These are phyloP conservation scores for Podarcis muralis DNA, from an alignment of 2,113 vertebrate species.

Conservation along the genomic window DNA sequence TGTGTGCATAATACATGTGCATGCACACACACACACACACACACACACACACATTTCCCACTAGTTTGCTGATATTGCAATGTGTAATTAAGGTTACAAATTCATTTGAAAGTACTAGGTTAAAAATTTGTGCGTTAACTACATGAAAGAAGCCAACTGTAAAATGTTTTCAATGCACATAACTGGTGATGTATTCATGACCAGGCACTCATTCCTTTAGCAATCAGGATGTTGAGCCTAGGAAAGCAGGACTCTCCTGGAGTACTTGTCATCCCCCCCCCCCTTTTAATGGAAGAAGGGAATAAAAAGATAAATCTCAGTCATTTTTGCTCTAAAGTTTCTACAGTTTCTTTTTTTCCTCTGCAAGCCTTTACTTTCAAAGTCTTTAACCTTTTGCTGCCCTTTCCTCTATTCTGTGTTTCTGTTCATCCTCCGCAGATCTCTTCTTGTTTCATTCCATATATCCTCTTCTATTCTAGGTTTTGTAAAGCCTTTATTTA, in stretches of 20 bases:
- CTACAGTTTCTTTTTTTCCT: background rate
- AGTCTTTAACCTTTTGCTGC: background rate
- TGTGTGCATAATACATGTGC: background rate
- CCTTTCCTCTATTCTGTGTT: conserved; percentile 6
- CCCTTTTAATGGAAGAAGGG: background rate
- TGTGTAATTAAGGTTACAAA: background rate
- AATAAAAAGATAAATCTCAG: background rate
- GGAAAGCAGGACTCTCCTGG: background rate
- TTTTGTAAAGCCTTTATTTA: conserved; percentile 6
- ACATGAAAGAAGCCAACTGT: background rate
- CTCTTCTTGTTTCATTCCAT: conserved; percentile 1
- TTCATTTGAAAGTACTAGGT: background rate
- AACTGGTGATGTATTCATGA: background rate
- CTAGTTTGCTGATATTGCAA: too few species aligned
- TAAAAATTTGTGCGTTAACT: background rate
- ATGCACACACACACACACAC: too few species aligned
- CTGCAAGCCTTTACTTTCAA: background rate
- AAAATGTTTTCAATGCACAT: background rate
- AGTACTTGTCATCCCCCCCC: background rate
- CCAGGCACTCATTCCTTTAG: background rate
- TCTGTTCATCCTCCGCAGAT: background rate
- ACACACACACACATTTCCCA: background rate
- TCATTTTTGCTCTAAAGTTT: background rate
- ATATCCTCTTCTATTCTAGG: background rate
- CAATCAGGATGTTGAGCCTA: background rate